Conservation (phyloP, 2,797 vertebrate genomes). For the Aulostomus chinensis region DNA sequence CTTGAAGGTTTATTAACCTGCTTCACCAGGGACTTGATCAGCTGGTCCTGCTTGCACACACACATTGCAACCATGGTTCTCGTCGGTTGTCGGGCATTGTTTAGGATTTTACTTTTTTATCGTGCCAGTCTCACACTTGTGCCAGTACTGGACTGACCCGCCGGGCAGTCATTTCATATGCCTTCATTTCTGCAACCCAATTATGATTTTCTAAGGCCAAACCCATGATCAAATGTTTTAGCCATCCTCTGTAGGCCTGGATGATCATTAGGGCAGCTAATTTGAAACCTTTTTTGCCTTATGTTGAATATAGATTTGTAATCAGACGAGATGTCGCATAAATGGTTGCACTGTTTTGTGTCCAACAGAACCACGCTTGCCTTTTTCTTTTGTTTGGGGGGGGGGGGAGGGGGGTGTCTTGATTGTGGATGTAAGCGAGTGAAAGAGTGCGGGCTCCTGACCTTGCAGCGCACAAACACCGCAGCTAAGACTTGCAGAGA, state of each 20-base stretch:
- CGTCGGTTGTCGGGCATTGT: conserved; percentile 58
- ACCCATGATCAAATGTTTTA: conserved; percentile 43
- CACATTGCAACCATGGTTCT: conserved; percentile 61
- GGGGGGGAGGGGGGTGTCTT: conserved; percentile 16
- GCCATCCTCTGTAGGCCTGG: conserved; percentile 59
- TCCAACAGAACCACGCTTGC: conserved; percentile 74
- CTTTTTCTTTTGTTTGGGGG: neutral
- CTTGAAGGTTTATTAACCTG: conserved; percentile 64
- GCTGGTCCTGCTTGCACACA: conserved; percentile 70
- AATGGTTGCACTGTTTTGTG: conserved; percentile 61
- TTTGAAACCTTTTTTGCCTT: conserved; percentile 72
- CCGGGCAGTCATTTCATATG: conserved; percentile 45
- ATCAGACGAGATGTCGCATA: conserved; percentile 4
- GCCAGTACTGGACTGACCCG: conserved; percentile 69
- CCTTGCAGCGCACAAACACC: conserved; percentile 67
- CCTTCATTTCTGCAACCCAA: conserved; percentile 64
- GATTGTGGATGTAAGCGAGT: conserved; percentile 49
- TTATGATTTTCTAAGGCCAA: conserved; percentile 70
- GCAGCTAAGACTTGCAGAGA: conserved; percentile 51
- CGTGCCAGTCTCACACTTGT: conserved; percentile 74
- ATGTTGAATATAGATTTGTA: conserved; percentile 49
- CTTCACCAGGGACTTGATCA: conserved; percentile 55
- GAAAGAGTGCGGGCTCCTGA: conserved; percentile 49
- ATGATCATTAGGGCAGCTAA: conserved; percentile 72
- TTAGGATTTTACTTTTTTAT: conserved; percentile 47